Base-by-base conservation (phyloP, 1,140 invertebrate species). In the Anastrepha obliqua region DNA sequence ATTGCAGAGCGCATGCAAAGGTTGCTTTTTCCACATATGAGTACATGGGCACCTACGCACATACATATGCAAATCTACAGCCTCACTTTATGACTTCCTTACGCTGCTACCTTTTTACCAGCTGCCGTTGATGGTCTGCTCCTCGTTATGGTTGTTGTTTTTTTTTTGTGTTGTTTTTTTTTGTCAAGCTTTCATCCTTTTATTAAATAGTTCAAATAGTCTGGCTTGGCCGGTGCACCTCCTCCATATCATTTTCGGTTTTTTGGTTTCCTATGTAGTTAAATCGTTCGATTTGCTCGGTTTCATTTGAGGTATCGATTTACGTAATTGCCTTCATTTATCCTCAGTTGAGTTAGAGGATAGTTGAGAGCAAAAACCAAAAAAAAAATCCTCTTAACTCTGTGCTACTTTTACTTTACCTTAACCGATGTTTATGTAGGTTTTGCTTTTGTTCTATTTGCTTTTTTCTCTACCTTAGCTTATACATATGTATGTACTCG, bases 261-360 rank as follows among this genome's bases (percentile, higher is more conserved):
- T 55, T 81, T 81, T 55, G 47, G 74, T 81, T 81, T 81, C n/a
- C 70, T 13, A 4, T 29, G 74, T 55, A 55, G 6, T 55, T 55
- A 47, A 51, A 81, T 20, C 11, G 47, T 29, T 81, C n/a, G 74
- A 42, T 81, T 51, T 55, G 74, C 74, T 81, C 44, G 74, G n/a
- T 81, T 81, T 58, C 74, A 58, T 58, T 58, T 81, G 74, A 29
- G 42, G 74, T 42, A 81, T 81, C 74, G 74, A 81, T 81, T 81
- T 81, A 81, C 47, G 74, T 81, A 81, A 81, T 81, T 81, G 74
- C 74, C 74, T 81, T 81, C 74, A 81, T 81, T 81, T 81, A 55
- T 81, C 74, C n/a, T 55, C 17, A 67, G 29, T 67, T 58, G n/a
- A 20, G 51, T 0, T 20, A 17, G 47, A 15, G n/a, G 3, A 29